Base-by-base conservation (phyloP, 2,888 invertebrate species). In the Sphinx pinastri region DNA sequence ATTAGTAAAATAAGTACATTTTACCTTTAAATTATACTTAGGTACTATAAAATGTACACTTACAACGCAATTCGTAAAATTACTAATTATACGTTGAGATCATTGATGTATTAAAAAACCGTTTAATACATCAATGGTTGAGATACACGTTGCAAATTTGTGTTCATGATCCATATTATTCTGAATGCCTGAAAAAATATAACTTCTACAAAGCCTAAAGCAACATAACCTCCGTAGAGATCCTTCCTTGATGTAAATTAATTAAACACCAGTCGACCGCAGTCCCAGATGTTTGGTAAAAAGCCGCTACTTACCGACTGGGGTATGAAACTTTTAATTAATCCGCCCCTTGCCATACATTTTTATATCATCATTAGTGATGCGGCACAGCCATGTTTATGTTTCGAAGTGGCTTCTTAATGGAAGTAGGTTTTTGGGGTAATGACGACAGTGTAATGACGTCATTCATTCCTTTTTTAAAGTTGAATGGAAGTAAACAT, bases 321-420 rank as follows among this genome's bases (percentile, higher is more conserved):
- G 55, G 63, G 55, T 14, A 54, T 49, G n/a, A 71, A 74, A 75
- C 70, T 71, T 68, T 71, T 76, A 76, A 74, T 76, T 73, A 74
- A 76, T 71, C 69, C 67, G 14, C 55, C 70, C 70, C 73, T 14
- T 16, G 47, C 16, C 16, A 11, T 63, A 63, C 63, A 63, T 49
- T 49, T 63, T 63, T 63, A 63, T 63, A 19, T 6, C 47, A 13
- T 19, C 63, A 63, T 63, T 63, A 63, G 47, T 47, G 47, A 19
- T 49, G 63, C 63, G 63, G 63, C 16, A 14, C 11, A 57, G 13
- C 47, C 49, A 16, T 19, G 47, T 63, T 12, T 38, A 31, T 58
- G 14, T 58, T 58, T 58, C 6, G 38, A 58, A 58, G 58, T 58
- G 25, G 31, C 58, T 11, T 58, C 14, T 58, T 31, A 31, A 38